Percentiles rank a stretch among this genome's conserved stretches.
Evolutionary conservation across 2,888 invertebrate genomes (phyloP).

Genomic region (Odontocolon sp.): DNA sequence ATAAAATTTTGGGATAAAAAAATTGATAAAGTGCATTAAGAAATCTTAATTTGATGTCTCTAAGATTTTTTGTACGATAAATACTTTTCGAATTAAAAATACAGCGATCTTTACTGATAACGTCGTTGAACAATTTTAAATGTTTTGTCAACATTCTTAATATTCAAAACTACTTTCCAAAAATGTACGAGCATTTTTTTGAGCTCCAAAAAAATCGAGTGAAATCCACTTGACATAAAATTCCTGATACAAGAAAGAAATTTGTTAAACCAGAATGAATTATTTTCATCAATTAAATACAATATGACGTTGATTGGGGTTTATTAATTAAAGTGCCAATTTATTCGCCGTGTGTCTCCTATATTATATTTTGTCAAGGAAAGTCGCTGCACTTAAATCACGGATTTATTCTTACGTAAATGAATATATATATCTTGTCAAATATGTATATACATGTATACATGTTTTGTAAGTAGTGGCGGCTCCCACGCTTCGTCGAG

Average conservation of each 20-base stretch:
- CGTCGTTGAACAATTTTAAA: no score
- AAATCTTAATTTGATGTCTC: no score
- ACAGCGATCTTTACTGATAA: no score
- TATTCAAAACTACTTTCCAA: no score
- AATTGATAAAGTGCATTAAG: no score
- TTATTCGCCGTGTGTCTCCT: background rate
- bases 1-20: no score
- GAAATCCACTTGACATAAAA: background rate
- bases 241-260: background rate
- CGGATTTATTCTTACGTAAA: background rate
- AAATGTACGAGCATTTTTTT: no score
- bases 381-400: background rate
- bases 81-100: no score
- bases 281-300: slow-evolving; percentile 16
- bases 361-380: background rate
- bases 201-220: no score
- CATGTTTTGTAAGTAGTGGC: slow-evolving; percentile 17
- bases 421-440: background rate
- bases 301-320: slow-evolving; percentile 37
- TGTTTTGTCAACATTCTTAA: no score
- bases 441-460: background rate
- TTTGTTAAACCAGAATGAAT: slow-evolving; percentile 19
- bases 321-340: slow-evolving; percentile 35
- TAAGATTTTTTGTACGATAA: no score
- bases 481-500: slow-evolving; percentile 45